These are phyloP conservation scores for Zaprionus taronus DNA, from an alignment of 1,140 invertebrate genomes.

Conservation along the genomic window DNA sequence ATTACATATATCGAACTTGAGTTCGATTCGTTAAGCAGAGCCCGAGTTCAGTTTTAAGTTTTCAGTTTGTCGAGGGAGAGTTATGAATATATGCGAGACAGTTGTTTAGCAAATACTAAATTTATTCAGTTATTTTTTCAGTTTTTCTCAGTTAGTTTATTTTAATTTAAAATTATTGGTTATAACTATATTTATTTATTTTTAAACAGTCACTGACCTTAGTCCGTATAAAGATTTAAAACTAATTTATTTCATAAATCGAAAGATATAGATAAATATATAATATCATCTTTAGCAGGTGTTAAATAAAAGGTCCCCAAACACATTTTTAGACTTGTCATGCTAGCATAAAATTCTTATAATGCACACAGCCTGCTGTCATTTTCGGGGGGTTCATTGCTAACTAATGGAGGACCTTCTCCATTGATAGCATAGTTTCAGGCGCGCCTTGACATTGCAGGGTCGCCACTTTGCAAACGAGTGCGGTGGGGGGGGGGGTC, in stretches of 20 bases:
- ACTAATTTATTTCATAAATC: no score
- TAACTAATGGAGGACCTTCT: conserved; percentile 11
- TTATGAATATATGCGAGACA: no score
- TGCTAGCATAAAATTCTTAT: not conserved
- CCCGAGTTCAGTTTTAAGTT: not conserved
- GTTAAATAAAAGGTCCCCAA: not conserved
- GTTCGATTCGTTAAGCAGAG: not conserved
- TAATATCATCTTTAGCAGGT: no score
- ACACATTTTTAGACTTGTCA: not conserved
- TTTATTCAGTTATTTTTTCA: no score
- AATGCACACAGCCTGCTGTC: not conserved
- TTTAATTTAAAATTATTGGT: no score
- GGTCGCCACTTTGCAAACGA: conserved; percentile 11
- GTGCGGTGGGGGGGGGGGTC: not conserved
- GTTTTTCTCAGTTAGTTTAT: no score
- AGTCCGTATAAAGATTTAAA: no score
- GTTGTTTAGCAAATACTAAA: no score
- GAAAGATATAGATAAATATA: no score
- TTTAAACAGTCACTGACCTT: no score
- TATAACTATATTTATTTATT: no score
- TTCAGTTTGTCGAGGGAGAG: no score
- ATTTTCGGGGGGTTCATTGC: conserved; percentile 13
- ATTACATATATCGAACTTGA: not conserved
- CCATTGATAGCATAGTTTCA: conserved; percentile 13
- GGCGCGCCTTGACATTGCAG: conserved; percentile 45